Conservation (phyloP, 2,113 vertebrate species). For the Podarcis muralis region DNA sequence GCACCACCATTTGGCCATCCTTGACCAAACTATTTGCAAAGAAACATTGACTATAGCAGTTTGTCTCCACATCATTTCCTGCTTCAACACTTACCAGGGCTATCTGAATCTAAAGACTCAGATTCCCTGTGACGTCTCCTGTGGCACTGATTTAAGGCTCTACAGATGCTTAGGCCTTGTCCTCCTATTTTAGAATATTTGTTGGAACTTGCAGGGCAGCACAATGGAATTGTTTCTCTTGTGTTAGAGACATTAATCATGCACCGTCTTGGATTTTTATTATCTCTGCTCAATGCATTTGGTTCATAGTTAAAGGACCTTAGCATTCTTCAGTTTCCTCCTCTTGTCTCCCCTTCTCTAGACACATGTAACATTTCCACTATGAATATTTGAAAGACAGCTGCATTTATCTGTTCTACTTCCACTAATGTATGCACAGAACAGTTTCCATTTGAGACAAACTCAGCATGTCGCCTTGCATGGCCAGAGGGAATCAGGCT, state of each 20-base stretch:
- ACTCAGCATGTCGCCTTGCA: background rate
- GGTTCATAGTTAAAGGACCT: background rate
- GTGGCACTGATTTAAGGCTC: too few relatives aligned
- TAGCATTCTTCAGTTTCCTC: background rate
- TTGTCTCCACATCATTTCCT: too few relatives aligned
- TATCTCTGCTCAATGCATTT: background rate
- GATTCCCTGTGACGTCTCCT: too few relatives aligned
- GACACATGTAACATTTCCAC: background rate
- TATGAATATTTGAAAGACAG: background rate
- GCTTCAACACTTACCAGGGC: too few relatives aligned
- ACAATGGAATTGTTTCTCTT: background rate
- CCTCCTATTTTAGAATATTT: background rate
- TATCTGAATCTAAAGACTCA: too few relatives aligned
- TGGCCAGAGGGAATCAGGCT: background rate
- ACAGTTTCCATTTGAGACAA: background rate
- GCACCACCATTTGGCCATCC: background rate
- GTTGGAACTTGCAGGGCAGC: background rate
- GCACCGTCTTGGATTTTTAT: background rate
- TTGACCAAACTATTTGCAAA: background rate
- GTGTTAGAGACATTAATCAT: background rate
- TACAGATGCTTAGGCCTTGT: background rate
- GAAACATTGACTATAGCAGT: background rate
- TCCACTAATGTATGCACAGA: slow-evolving; percentile 14
- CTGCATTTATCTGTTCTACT: background rate
- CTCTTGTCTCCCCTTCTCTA: background rate